These are phyloP conservation scores for Mormoops blainvillei DNA, from an alignment of 2,113 vertebrate species.

Conservation along the genomic window DNA sequence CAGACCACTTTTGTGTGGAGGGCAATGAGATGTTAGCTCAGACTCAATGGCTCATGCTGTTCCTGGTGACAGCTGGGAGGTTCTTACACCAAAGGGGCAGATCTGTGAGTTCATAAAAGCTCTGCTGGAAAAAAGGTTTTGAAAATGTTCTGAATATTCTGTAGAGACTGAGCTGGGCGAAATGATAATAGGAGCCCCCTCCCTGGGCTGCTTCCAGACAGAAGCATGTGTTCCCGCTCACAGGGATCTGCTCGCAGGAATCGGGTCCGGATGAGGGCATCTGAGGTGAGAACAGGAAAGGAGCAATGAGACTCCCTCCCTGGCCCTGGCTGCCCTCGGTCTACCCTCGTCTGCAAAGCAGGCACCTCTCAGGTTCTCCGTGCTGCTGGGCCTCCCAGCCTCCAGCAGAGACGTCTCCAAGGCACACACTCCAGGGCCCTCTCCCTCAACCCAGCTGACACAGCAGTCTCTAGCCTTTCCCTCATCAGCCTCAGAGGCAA, in stretches of 20 bases:
- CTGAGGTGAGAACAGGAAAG: neutral
- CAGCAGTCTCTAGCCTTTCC: neutral
- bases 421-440: neutral
- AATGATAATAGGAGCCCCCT: neutral
- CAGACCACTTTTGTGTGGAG: neutral
- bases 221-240: neutral
- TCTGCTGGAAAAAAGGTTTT: neutral
- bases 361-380: neutral
- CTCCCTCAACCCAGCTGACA: neutral
- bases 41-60: neutral
- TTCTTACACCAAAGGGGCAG: neutral
- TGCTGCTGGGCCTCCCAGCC: neutral
- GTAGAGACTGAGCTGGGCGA: neutral
- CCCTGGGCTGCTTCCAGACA: neutral
- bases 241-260: neutral
- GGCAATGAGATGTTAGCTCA: neutral
- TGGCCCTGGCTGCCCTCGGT: neutral
- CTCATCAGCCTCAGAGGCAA: neutral
- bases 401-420: neutral
- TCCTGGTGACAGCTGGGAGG: neutral
- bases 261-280: rapidly evolving
- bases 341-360: neutral
- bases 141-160: neutral
- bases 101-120: constrained; percentile 24
- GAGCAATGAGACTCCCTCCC: neutral